phyloP scores from a whole-genome alignment of 2,113 vertebrate species.

The Anguilla japonica region DNA sequence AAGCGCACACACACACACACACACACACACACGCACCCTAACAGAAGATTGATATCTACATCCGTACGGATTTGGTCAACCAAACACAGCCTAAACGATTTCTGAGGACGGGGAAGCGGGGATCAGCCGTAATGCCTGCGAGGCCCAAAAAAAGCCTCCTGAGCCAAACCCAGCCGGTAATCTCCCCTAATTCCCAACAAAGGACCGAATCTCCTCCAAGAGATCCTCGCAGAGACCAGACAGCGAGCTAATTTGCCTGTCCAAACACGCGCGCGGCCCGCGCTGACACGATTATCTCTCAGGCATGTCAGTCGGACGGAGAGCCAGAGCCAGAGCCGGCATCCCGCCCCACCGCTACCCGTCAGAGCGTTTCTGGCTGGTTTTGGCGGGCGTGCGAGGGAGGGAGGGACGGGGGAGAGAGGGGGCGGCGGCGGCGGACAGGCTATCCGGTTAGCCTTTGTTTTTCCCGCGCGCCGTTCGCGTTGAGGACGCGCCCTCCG shows the following conservation, averaged over 20 bases:
- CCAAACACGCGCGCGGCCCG: constrained; percentile 23
- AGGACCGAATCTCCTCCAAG: constrained; percentile 32
- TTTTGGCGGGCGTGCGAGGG: background rate
- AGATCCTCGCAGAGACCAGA: constrained; percentile 22
- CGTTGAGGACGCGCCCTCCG: background rate
- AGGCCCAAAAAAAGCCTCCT: constrained; percentile 26
- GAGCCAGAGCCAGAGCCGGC: background rate
- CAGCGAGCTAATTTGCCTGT: constrained; percentile 21
- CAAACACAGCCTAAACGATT: background rate
- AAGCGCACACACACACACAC: background rate
- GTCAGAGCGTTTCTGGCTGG: background rate
- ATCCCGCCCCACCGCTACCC: background rate
- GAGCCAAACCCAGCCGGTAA: constrained; percentile 42
- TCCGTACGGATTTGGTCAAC: background rate
- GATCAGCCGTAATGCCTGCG: constrained; percentile 5
- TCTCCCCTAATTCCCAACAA: constrained; percentile 38
- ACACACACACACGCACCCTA: background rate
- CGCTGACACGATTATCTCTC: background rate
- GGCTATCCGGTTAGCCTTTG: background rate
- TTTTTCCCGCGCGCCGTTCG: constrained; percentile 4
- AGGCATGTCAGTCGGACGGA: background rate
- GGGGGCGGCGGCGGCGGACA: background rate
- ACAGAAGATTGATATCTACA: background rate
- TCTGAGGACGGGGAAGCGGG: background rate
- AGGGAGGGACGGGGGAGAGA: too few species aligned